These are phyloP conservation scores for Chloromyia formosa DNA, from an alignment of 2,888 invertebrate species.

Conservation along the genomic window DNA sequence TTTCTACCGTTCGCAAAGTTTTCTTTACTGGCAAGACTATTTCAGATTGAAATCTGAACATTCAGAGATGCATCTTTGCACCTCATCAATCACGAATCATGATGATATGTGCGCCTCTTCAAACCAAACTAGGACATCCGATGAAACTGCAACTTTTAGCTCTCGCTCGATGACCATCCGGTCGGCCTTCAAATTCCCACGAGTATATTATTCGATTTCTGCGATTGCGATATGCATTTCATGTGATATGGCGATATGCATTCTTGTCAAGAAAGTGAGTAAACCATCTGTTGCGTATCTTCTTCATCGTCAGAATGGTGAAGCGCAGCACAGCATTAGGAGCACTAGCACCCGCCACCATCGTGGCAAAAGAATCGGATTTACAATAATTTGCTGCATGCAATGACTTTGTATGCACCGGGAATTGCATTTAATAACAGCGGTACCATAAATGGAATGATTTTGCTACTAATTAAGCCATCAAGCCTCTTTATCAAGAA, in stretches of 20 bases:
- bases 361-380: constrained; percentile 14
- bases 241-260: constrained; percentile 25
- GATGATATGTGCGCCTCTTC: not conserved
- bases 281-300: not conserved
- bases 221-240: constrained; percentile 11
- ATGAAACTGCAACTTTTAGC: constrained; percentile 21
- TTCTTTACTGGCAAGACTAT: not conserved
- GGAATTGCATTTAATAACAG: constrained; percentile 12
- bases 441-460: constrained; percentile 38
- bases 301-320: constrained; percentile 21
- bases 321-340: not conserved
- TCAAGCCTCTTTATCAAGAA: constrained; percentile 36
- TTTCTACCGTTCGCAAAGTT: too few species aligned
- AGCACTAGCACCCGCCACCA: constrained; percentile 7
- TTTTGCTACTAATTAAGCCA: constrained; percentile 41
- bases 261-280: constrained; percentile 31
- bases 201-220: constrained; percentile 34
- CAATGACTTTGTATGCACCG: not conserved
- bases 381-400: constrained; percentile 30
- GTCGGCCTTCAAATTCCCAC: constrained; percentile 39
- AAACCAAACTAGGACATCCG: constrained; percentile 36
- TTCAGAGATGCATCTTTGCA: constrained; percentile 25
- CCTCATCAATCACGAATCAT: constrained; percentile 27
- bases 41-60: not conserved
- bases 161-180: constrained; percentile 31